phyloP scores from a whole-genome alignment of 1,140 invertebrate species.

The Fopius arisanus region DNA sequence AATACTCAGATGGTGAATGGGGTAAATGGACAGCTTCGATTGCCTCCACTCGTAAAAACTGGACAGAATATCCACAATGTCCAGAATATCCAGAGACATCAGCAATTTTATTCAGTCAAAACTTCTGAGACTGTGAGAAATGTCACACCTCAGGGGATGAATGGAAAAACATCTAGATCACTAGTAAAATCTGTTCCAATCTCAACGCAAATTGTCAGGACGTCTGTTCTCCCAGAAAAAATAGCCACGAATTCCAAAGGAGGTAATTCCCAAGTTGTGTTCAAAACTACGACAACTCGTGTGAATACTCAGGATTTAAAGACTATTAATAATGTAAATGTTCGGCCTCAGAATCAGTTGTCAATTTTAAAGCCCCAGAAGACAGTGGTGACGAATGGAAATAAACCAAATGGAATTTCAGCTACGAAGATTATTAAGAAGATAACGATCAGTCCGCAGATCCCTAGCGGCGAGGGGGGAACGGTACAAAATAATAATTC shows the following conservation, averaged over 20 bases:
- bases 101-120: slow-evolving; percentile 42
- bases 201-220: slow-evolving; percentile 45
- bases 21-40: slow-evolving; percentile 44
- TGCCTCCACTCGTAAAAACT: slow-evolving; percentile 40
- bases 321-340: slow-evolving; percentile 35
- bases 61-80: neutral
- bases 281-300: slow-evolving; percentile 42
- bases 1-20: slow-evolving; percentile 47
- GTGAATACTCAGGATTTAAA: slow-evolving; percentile 45
- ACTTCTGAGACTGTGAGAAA: slow-evolving; percentile 34
- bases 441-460: neutral
- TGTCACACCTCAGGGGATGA: slow-evolving; percentile 39
- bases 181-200: slow-evolving; percentile 50
- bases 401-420: slow-evolving; percentile 26
- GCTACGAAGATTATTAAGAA: slow-evolving; percentile 18
- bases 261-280: slow-evolving; percentile 40
- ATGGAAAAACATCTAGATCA: slow-evolving; percentile 25
- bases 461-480: neutral
- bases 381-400: slow-evolving; percentile 30
- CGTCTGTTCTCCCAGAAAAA: slow-evolving; percentile 28
- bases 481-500: slow-evolving; percentile 2
- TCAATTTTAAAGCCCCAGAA: slow-evolving; percentile 56
- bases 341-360: slow-evolving; percentile 42
- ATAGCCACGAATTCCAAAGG: slow-evolving; percentile 38
- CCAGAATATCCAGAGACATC: neutral